Conservation (phyloP, 2,797 vertebrate genomes). For the Neopelma chrysocephalum region DNA sequence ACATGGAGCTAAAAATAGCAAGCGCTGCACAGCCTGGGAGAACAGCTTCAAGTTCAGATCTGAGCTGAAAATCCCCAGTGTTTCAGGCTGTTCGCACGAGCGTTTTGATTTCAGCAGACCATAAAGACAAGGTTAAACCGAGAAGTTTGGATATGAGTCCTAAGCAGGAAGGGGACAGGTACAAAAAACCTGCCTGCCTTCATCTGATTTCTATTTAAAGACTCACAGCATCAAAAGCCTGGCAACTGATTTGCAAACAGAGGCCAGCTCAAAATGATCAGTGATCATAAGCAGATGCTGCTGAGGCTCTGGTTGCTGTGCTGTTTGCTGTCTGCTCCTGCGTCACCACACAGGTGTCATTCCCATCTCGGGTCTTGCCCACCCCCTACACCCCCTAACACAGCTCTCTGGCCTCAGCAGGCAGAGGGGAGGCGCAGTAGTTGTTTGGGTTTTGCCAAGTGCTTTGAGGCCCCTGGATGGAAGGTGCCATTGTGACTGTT, state of each 20-base stretch:
- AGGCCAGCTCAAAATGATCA: not conserved
- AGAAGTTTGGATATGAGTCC: constrained; percentile 19
- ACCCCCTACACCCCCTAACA: not conserved
- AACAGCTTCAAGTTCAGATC: constrained; percentile 43
- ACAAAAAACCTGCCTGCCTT: not conserved
- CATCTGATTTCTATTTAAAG: constrained; percentile 26
- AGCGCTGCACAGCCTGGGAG: constrained; percentile 44
- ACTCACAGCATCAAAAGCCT: not conserved
- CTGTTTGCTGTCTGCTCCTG: not conserved
- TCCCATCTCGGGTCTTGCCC: not conserved
- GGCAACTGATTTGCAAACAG: not conserved
- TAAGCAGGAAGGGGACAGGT: constrained; percentile 1
- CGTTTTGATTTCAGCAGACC: constrained; percentile 32
- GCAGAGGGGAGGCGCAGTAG: fast-evolving
- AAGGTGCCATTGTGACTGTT: not conserved
- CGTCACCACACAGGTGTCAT: fast-evolving
- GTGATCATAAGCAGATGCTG: constrained; percentile 6
- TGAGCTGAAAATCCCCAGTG: constrained; percentile 46
- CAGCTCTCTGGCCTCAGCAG: not conserved
- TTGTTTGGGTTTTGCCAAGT: not conserved
- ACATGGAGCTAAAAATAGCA: constrained; percentile 63
- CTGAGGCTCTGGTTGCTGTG: not conserved
- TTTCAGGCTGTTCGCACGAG: constrained; percentile 3
- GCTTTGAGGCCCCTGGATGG: not conserved
- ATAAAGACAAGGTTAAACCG: constrained; percentile 9